Conservation (phyloP, 2,113 vertebrate genomes). For the Stercorarius parasiticus region DNA sequence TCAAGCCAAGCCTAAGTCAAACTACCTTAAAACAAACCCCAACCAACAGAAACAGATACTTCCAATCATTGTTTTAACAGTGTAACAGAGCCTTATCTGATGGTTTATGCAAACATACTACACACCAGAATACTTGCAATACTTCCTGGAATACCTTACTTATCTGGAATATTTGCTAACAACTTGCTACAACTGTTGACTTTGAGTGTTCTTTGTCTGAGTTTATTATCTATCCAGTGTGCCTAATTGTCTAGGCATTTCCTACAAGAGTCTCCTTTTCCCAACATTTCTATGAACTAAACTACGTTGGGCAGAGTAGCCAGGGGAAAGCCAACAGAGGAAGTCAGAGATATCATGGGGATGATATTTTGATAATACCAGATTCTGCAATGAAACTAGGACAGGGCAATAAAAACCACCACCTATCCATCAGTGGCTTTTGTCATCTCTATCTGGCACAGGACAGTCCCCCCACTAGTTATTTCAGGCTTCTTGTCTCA, state of each 20-base stretch:
- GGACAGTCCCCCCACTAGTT: background rate
- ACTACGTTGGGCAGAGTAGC: background rate
- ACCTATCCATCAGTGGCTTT: background rate
- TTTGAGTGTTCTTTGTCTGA: background rate
- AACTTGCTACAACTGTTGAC: background rate
- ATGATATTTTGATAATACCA: background rate
- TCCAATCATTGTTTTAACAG: background rate
- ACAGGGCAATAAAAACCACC: background rate
- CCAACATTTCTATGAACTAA: background rate
- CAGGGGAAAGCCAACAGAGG: background rate
- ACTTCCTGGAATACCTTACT: constrained; percentile 14
- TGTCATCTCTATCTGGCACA: background rate
- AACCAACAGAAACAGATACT: background rate
- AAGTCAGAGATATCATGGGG: background rate
- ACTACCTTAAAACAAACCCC: background rate
- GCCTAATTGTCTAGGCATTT: background rate
- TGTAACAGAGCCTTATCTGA: background rate
- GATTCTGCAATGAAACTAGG: background rate
- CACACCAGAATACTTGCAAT: background rate
- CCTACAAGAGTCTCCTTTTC: background rate
- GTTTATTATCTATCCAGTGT: background rate
- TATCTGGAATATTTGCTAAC: constrained; percentile 27
- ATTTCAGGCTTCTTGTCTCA: background rate
- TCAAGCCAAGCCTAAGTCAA: background rate
- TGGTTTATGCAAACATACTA: constrained; percentile 8